Evolutionary conservation across 2,797 vertebrate species (phyloP).

Genomic region (Anableps anableps): DNA sequence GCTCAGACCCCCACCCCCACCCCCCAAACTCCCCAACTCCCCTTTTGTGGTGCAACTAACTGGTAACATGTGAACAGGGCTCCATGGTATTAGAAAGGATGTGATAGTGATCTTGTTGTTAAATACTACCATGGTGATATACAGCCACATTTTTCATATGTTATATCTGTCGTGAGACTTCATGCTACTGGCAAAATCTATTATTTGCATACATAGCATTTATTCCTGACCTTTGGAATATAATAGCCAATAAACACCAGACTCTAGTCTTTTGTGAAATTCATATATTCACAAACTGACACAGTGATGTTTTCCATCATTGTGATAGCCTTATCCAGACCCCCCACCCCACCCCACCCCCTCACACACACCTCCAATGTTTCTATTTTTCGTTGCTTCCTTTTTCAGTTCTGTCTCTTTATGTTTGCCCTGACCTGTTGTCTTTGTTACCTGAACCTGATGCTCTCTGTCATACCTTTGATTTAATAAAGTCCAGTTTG

Average conservation of each 20-base stretch:
- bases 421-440: background rate
- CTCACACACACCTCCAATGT: accelerated
- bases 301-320: background rate
- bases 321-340: background rate
- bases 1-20: background rate
- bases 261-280: background rate
- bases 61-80: background rate
- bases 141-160: background rate
- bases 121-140: background rate
- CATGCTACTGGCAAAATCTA: background rate
- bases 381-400: too few relatives aligned
- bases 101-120: background rate
- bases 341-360: too few relatives aligned
- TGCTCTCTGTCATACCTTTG: background rate
- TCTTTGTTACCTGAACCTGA: background rate
- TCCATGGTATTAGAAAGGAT: background rate
- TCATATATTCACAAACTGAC: background rate
- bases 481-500: background rate
- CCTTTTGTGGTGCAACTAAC: background rate
- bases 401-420: background rate
- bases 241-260: background rate
- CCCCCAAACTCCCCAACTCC: background rate
- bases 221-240: background rate
- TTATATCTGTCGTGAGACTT: background rate
- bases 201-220: background rate